Evolutionary conservation across 2,113 vertebrate genomes (phyloP).

Genomic region (Callospermophilus lateralis): DNA sequence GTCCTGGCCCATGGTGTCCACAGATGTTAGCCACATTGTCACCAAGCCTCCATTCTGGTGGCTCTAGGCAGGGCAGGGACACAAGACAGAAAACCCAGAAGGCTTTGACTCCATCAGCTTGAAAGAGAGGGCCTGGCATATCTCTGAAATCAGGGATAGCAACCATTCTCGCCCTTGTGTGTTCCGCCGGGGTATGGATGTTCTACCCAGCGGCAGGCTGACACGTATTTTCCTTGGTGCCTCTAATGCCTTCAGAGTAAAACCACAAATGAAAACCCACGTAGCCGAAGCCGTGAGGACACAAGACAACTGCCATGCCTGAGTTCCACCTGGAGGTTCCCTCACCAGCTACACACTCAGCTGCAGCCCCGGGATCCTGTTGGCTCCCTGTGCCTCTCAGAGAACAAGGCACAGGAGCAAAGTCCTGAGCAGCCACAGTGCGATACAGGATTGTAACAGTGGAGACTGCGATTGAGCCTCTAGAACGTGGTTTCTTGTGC

Average conservation of each 20-base stretch:
- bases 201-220: background rate
- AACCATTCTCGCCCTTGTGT: background rate
- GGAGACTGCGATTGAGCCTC: background rate
- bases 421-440: background rate
- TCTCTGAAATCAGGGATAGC: background rate
- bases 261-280: background rate
- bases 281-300: background rate
- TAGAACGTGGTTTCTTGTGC: background rate
- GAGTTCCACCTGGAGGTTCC: accelerated
- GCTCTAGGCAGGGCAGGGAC: background rate
- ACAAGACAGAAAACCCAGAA: background rate
- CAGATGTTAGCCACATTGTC: background rate
- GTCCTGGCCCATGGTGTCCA: background rate
- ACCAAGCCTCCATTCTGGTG: background rate
- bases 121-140: background rate
- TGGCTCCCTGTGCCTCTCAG: background rate
- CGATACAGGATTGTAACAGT: background rate
- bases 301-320: background rate
- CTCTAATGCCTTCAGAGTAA: background rate
- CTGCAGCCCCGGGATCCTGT: background rate
- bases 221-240: background rate
- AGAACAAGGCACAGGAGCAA: background rate
- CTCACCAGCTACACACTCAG: accelerated
- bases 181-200: background rate
- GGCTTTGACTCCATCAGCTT: background rate